A percentile compares a stretch with the other conserved stretches of the same genome.
Conservation (phyloP, 1,140 invertebrate genomes). For the Megalopta genalis region DNA sequence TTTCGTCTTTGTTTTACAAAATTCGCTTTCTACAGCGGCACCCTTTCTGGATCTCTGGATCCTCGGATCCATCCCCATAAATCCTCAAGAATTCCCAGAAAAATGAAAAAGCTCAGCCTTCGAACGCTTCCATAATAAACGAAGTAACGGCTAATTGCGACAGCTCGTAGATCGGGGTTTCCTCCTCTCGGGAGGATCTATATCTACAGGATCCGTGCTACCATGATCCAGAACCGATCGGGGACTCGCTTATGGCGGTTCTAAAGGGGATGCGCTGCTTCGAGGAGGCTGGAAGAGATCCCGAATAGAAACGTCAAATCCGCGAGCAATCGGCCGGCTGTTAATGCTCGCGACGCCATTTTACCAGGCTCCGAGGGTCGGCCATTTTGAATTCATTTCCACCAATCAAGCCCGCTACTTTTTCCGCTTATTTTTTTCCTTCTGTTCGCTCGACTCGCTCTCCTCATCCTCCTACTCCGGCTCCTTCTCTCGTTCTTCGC, state of each 20-base stretch:
- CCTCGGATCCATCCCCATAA: too few relatives aligned
- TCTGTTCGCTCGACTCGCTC: background rate
- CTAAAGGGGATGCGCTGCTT: too few relatives aligned
- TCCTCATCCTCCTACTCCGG: background rate
- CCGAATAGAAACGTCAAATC: slow-evolving; percentile 76
- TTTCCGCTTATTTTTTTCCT: slow-evolving; percentile 69
- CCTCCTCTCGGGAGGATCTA: too few relatives aligned
- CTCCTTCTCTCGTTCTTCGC: slow-evolving; percentile 32
- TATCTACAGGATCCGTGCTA: too few relatives aligned
- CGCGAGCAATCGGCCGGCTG: slow-evolving; percentile 53
- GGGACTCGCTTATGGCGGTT: too few relatives aligned
- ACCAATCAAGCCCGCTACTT: slow-evolving; percentile 72
- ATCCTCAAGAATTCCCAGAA: too few relatives aligned
- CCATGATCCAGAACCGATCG: too few relatives aligned
- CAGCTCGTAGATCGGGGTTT: too few relatives aligned
- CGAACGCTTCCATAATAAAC: too few relatives aligned
- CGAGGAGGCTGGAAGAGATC: background rate
- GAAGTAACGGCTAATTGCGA: too few relatives aligned
- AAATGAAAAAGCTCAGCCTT: too few relatives aligned
- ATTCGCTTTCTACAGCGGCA: slow-evolving; percentile 49
- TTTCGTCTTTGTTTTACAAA: slow-evolving; percentile 64
- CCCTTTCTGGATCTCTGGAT: slow-evolving; percentile 39
- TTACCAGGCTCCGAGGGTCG: slow-evolving; percentile 66
- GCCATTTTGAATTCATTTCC: slow-evolving; percentile 80
- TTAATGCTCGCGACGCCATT: slow-evolving; percentile 74